Evolutionary conservation across 2,888 invertebrate genomes (phyloP).

Genomic region (Trachelus tabidus): DNA sequence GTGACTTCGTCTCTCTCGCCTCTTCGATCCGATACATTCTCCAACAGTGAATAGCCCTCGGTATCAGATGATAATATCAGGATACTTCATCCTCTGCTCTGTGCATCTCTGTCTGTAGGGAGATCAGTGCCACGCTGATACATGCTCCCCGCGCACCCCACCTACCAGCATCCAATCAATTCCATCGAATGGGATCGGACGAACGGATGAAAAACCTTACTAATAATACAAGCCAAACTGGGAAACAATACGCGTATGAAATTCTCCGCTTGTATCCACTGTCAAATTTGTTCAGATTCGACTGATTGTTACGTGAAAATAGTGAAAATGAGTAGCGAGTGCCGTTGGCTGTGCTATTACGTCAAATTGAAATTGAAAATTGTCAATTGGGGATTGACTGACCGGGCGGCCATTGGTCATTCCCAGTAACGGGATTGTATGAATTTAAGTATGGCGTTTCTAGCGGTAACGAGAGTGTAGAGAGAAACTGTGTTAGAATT

Average conservation of each 20-base stretch:
- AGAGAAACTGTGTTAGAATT: conserved; percentile 6
- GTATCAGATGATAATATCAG: neutral
- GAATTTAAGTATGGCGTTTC: neutral
- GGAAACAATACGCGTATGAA: neutral
- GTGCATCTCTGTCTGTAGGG: neutral
- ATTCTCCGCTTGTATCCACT: neutral
- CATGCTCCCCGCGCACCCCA: neutral
- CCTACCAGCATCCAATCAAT: neutral
- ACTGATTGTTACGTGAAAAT: neutral
- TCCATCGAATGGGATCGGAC: neutral
- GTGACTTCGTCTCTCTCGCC: neutral
- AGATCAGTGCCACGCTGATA: neutral
- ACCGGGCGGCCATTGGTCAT: neutral
- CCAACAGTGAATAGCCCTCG: neutral
- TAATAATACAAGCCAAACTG: neutral
- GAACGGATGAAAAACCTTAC: neutral
- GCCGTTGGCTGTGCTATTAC: neutral
- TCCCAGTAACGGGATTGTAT: neutral
- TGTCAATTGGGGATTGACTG: neutral
- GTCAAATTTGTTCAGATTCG: neutral
- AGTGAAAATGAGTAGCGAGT: neutral
- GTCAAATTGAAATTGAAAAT: neutral
- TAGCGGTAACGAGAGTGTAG: conserved; percentile 1
- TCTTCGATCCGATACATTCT: neutral
- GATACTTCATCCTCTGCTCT: neutral